phyloP scores from a whole-genome alignment of 2,113 vertebrate genomes.

The Tragelaphus buxtoni region DNA sequence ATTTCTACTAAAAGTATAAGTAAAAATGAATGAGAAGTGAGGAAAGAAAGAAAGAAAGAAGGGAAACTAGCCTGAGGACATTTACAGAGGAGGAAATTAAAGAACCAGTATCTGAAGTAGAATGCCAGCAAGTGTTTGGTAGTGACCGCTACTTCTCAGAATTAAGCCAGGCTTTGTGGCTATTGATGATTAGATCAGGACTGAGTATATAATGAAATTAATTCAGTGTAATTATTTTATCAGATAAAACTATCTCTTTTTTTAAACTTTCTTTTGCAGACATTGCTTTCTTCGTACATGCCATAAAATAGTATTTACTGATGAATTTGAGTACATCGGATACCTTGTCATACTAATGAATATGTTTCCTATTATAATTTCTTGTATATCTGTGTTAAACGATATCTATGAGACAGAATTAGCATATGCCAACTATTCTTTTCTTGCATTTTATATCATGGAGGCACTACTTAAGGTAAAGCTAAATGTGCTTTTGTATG shows the following conservation, averaged over 20 bases:
- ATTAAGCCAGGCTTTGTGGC: background rate
- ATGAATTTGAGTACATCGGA: slow-evolving; percentile 73
- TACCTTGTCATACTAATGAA: slow-evolving; percentile 69
- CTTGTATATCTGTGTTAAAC: background rate
- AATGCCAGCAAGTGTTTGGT: background rate
- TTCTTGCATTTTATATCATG: slow-evolving; percentile 64
- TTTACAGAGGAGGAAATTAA: background rate
- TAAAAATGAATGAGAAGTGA: background rate
- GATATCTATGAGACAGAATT: slow-evolving; percentile 29
- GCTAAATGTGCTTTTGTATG: background rate
- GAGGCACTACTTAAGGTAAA: slow-evolving; percentile 75
- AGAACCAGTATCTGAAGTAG: background rate
- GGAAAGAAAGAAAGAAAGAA: background rate
- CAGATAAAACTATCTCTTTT: background rate
- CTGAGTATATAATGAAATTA: background rate
- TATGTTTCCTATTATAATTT: slow-evolving; percentile 52
- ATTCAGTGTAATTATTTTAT: background rate
- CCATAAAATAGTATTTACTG: slow-evolving; percentile 66
- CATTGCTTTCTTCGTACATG: slow-evolving; percentile 11
- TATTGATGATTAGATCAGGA: background rate
- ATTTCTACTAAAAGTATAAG: background rate
- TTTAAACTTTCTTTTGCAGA: slow-evolving; percentile 59
- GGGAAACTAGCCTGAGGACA: background rate
- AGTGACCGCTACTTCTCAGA: background rate
- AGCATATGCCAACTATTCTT: slow-evolving; percentile 47